These are phyloP conservation scores for Salticus scenicus DNA, from an alignment of 2,888 invertebrate species.

Conservation along the genomic window DNA sequence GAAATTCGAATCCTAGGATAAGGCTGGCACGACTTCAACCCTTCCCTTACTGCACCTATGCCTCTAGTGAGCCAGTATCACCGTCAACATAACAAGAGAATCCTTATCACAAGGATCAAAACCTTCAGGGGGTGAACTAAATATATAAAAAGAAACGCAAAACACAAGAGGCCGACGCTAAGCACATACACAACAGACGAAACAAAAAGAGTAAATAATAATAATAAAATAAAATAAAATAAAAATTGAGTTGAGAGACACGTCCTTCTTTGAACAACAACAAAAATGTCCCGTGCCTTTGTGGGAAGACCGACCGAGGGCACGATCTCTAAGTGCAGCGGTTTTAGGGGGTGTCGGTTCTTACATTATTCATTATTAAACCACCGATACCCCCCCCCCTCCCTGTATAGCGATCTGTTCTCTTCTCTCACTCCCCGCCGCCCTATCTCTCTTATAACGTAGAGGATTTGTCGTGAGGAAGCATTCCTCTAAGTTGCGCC, in stretches of 20 bases:
- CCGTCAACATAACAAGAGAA: background rate
- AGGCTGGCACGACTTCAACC: slow-evolving; percentile 20
- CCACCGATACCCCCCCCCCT: slow-evolving; percentile 23
- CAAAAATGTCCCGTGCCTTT: slow-evolving; percentile 43
- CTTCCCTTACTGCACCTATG: slow-evolving; percentile 33
- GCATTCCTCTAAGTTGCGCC: slow-evolving; percentile 51
- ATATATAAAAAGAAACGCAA: background rate
- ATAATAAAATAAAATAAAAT: too few species aligned
- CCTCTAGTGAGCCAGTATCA: slow-evolving; percentile 32
- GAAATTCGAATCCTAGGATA: slow-evolving; percentile 2
- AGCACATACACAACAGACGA: slow-evolving; percentile 5
- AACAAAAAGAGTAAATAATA: slow-evolving; percentile 27
- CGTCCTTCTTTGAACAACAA: slow-evolving; percentile 31
- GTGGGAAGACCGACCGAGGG: slow-evolving; percentile 48
- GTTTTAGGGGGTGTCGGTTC: slow-evolving; percentile 44
- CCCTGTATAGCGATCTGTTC: background rate
- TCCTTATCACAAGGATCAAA: slow-evolving; percentile 38
- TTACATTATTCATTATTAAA: slow-evolving; percentile 68
- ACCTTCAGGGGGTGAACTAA: slow-evolving; percentile 28
- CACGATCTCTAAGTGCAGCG: slow-evolving; percentile 23
- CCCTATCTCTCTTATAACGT: slow-evolving; percentile 29
- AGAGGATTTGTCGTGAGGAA: slow-evolving; percentile 57
- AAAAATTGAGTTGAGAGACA: slow-evolving; percentile 20
- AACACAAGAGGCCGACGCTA: background rate
- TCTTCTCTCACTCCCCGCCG: background rate